Evolutionary conservation across 2,113 vertebrate genomes (phyloP), one percentile per base, ranked within the genome.

Genomic region (Tetraodon nigroviridis): DNA sequence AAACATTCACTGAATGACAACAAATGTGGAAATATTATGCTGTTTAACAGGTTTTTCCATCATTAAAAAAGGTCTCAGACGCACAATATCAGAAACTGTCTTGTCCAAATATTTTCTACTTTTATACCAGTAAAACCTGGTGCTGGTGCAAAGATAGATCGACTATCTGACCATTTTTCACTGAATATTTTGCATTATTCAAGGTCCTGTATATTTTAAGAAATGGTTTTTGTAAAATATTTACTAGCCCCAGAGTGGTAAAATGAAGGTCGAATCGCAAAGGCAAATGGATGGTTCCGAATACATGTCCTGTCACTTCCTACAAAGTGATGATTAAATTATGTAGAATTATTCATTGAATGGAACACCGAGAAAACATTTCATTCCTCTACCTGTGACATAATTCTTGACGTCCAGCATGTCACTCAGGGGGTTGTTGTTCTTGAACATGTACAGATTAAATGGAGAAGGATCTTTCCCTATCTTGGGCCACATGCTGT

Each of bases 391-490:
- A 99, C 97, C 97, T 92, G 97, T 99, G 64, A 99, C 95, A 3
- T 99, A 99, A 79, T 98, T 98, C 83, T 98, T 98, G 46, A 97
- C 87, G 78, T 98, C 95, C 83, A 98, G 84, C 89, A 95, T 94
- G 51, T 97, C 96, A 71, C 97, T 99, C 81, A 99, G 95, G 19
- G 97, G 97, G 70, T 98, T 98, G 89, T 99, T 99, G 85, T 96
- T 97, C 85, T 98, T 98, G 89, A 99, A 99, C 97, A 98, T 97
- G 65, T 98, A 99, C 37, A 99, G 77, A 78, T 97, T 98, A 76
- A 99, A 98, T 5, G 97, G 97, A 46, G 94, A 85, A 0, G 95
- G 94, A 69, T 98, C 95, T 71, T 91, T 93, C 79, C 95, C 94
- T 20, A 99, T 95, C 53, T 97, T 96, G 78, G 91, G 95, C 97